These are phyloP conservation scores for Caranx ignobilis DNA, from an alignment of 2,113 vertebrate species.

Conservation along the genomic window DNA sequence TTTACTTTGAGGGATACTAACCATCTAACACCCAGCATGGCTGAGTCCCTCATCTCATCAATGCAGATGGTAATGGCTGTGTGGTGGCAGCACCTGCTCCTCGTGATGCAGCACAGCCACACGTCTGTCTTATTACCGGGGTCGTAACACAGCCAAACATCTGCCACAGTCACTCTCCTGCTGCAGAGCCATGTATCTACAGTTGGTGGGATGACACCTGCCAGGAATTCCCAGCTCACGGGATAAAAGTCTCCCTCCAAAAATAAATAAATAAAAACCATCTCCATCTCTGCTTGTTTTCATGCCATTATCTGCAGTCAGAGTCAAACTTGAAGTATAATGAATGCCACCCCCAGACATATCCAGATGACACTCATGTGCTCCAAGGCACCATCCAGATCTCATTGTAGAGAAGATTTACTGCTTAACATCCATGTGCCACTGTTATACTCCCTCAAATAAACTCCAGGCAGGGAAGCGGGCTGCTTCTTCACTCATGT, in stretches of 20 bases:
- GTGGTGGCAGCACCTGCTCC: slow-evolving; percentile 72
- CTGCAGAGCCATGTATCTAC: slow-evolving; percentile 59
- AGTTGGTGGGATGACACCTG: slow-evolving; percentile 28
- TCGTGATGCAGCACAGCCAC: slow-evolving; percentile 65
- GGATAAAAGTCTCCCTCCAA: not conserved
- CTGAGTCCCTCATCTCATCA: slow-evolving; percentile 66
- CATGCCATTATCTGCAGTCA: not conserved
- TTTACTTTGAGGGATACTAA: slow-evolving; percentile 64
- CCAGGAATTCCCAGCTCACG: slow-evolving; percentile 35
- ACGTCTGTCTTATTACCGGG: slow-evolving; percentile 68
- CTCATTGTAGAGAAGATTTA: slow-evolving; percentile 54
- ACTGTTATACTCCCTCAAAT: slow-evolving; percentile 19
- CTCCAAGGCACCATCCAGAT: slow-evolving; percentile 27
- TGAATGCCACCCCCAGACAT: not conserved
- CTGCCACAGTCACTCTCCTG: slow-evolving; percentile 61
- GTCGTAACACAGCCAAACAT: slow-evolving; percentile 70
- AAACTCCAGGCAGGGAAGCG: slow-evolving; percentile 46
- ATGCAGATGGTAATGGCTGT: slow-evolving; percentile 63
- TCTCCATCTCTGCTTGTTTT: slow-evolving; percentile 4
- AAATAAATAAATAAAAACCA: too few species aligned
- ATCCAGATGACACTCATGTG: slow-evolving; percentile 12
- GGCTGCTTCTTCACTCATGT: slow-evolving; percentile 19
- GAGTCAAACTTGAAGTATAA: slow-evolving; percentile 28
- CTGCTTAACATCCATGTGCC: slow-evolving; percentile 27
- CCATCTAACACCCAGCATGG: slow-evolving; percentile 39